Conservation (phyloP, 2,888 invertebrate species). For the Capitulum mitella region DNA sequence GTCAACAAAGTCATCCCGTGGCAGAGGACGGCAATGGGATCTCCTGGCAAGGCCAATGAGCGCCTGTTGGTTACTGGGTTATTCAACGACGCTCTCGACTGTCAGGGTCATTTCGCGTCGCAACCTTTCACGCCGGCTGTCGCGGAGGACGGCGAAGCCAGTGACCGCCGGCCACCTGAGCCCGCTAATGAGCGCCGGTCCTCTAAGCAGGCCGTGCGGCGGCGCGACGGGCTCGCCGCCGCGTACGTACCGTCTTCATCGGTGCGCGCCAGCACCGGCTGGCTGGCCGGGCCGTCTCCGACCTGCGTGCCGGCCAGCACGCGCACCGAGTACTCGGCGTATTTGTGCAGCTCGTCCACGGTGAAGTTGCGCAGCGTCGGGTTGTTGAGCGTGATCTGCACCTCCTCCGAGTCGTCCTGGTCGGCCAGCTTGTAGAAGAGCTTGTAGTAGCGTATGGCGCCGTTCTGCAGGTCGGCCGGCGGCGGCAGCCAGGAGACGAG, state of each 20-base stretch:
- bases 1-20: no score
- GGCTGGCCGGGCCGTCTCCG: slow-evolving; percentile 90
- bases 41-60: no score
- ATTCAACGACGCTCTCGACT: no score
- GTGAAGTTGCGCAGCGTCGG: slow-evolving; percentile 66
- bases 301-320: slow-evolving; percentile 91
- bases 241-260: slow-evolving; percentile 95
- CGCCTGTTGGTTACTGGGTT: no score
- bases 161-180: no score
- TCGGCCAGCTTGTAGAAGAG: slow-evolving; percentile 75
- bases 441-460: slow-evolving; percentile 89
- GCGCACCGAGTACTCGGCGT: slow-evolving; percentile 96
- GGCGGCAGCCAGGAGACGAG: slow-evolving; percentile 89
- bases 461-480: slow-evolving; percentile 80
- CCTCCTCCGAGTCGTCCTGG: slow-evolving; percentile 72
- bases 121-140: no score
- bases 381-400: slow-evolving; percentile 59
- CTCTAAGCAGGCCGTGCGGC: no score
- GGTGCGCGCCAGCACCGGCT: slow-evolving; percentile 84
- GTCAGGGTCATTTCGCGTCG: no score
- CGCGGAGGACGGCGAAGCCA: no score
- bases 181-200: no score
- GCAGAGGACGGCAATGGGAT: no score
- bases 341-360: slow-evolving; percentile 82
- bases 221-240: no score